These are phyloP conservation scores for Hololepta plana DNA, from an alignment of 2,888 invertebrate species.

Conservation along the genomic window DNA sequence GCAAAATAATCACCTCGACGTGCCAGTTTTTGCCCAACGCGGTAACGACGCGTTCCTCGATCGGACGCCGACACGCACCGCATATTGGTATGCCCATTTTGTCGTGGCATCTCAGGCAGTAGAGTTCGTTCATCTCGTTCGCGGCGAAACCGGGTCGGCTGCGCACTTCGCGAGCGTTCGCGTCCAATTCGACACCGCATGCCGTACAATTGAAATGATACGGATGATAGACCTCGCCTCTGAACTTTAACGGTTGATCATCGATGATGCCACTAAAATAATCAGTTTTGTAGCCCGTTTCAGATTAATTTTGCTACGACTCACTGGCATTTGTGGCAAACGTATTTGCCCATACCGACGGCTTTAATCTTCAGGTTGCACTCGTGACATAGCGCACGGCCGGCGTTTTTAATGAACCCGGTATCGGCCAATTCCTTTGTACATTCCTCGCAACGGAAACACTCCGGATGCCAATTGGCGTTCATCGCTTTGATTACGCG, in stretches of 20 bases:
- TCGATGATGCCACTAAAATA: slow-evolving; percentile 83
- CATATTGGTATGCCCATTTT: slow-evolving; percentile 99
- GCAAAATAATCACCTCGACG: slow-evolving; percentile 76
- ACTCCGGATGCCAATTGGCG: slow-evolving; percentile 95
- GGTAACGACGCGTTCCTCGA: slow-evolving; percentile 96
- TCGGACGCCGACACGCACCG: slow-evolving; percentile 95
- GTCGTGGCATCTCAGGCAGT: slow-evolving; percentile 95
- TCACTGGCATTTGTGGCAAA: slow-evolving; percentile 97
- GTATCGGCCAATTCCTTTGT: slow-evolving; percentile 81
- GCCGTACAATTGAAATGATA: slow-evolving; percentile 97
- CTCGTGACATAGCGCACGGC: slow-evolving; percentile 78
- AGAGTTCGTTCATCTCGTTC: slow-evolving; percentile 88
- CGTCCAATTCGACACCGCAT: slow-evolving; percentile 81
- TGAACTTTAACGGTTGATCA: slow-evolving; percentile 75
- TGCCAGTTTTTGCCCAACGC: slow-evolving; percentile 98
- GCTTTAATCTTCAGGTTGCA: slow-evolving; percentile 96
- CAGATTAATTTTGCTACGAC: slow-evolving; percentile 19
- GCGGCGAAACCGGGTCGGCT: slow-evolving; percentile 77
- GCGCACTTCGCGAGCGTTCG: slow-evolving; percentile 90
- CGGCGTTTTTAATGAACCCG: slow-evolving; percentile 88
- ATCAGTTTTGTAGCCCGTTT: too few species aligned
- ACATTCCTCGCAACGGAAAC: slow-evolving; percentile 94
- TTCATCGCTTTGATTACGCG: slow-evolving; percentile 99
- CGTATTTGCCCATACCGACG: slow-evolving; percentile 84
- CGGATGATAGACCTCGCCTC: slow-evolving; percentile 96